Percentiles rank a stretch among this genome's conserved stretches.
These are phyloP conservation scores for Grammomys dolichurus DNA, from an alignment of 2,113 vertebrate genomes.

Conservation along the genomic window DNA sequence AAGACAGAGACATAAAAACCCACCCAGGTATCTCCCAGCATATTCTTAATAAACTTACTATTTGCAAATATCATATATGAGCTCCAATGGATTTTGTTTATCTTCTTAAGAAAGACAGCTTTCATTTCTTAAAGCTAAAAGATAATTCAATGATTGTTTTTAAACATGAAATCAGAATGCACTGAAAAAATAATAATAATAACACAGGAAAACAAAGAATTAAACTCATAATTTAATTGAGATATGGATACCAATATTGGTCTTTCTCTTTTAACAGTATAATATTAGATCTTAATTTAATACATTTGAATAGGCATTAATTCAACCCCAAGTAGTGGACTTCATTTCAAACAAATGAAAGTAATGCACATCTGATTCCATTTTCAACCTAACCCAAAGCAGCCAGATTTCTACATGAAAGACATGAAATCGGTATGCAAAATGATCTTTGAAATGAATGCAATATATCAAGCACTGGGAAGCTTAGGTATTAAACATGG, in stretches of 20 bases:
- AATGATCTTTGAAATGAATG: slow-evolving; percentile 69
- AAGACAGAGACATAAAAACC: background rate
- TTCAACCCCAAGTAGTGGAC: slow-evolving; percentile 27
- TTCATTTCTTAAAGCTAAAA: background rate
- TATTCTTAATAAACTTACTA: slow-evolving; percentile 1
- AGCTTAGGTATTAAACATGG: slow-evolving; percentile 63
- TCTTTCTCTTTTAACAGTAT: slow-evolving; percentile 15
- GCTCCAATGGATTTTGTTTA: background rate
- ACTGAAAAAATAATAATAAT: background rate
- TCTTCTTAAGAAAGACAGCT: slow-evolving; percentile 18
- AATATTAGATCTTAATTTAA: background rate
- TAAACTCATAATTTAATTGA: slow-evolving; percentile 10
- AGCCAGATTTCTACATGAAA: slow-evolving; percentile 67
- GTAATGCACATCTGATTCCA: slow-evolving; percentile 36
- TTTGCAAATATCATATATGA: background rate
- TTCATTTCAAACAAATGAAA: slow-evolving; percentile 58
- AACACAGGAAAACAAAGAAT: slow-evolving; percentile 4
- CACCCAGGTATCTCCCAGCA: background rate
- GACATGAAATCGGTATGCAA: slow-evolving; percentile 60
- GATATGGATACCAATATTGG: background rate
- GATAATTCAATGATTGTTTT: background rate
- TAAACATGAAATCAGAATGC: slow-evolving; percentile 53
- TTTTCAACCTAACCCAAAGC: slow-evolving; percentile 47
- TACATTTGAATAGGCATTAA: slow-evolving; percentile 39
- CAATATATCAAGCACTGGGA: slow-evolving; percentile 67